These are phyloP conservation scores for Ranitomeya imitator DNA, from an alignment of 2,113 vertebrate species.

Conservation along the genomic window DNA sequence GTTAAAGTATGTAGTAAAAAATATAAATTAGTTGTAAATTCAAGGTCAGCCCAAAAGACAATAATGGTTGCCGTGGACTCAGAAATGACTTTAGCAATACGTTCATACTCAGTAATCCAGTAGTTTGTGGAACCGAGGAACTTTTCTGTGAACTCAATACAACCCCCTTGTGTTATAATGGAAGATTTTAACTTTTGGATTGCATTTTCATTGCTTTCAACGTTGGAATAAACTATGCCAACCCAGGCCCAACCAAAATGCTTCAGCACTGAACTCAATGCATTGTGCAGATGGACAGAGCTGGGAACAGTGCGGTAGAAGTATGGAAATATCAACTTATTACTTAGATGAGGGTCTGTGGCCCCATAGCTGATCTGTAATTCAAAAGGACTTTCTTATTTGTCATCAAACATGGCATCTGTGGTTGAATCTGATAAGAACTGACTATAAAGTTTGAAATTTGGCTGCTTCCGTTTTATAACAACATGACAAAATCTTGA, in stretches of 20 bases:
- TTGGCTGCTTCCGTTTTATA: too few relatives aligned
- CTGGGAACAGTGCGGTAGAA: constrained; percentile 19
- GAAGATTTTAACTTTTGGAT: background rate
- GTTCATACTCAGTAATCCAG: background rate
- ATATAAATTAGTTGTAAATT: constrained; percentile 26
- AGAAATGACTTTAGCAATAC: background rate
- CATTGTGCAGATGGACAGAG: background rate
- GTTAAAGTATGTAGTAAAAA: background rate
- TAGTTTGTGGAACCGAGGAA: background rate
- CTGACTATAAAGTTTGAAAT: too few relatives aligned
- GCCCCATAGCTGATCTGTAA: constrained; percentile 44
- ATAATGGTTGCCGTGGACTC: constrained; percentile 16
- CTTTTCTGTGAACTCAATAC: constrained; percentile 37
- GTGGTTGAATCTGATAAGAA: too few relatives aligned
- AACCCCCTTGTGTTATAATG: background rate
- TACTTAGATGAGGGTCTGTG: constrained; percentile 25
- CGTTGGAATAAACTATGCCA: constrained; percentile 29
- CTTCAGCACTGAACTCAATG: background rate
- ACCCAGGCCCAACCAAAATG: constrained; percentile 40
- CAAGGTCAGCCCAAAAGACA: constrained; percentile 30
- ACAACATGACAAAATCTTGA: too few relatives aligned
- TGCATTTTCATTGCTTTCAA: constrained; percentile 18
- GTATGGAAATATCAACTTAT: constrained; percentile 17
- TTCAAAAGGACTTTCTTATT: background rate
- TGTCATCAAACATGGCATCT: background rate